phyloP scores from a whole-genome alignment of 2,113 vertebrate species.

The Malaclemys terrapin region DNA sequence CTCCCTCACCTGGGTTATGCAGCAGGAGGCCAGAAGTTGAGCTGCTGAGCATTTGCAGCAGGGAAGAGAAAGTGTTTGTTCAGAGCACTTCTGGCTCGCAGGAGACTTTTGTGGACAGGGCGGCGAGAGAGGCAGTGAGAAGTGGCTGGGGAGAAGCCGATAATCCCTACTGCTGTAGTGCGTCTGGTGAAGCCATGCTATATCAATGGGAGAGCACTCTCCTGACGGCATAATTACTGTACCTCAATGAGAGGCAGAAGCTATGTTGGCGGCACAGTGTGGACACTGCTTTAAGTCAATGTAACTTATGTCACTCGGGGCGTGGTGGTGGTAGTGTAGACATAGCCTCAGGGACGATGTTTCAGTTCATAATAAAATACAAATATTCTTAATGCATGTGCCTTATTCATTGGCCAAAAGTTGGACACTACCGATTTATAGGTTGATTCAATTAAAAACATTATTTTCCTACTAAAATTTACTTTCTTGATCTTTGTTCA shows the following conservation, averaged over 20 bases:
- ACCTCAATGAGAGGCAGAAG: too few relatives aligned
- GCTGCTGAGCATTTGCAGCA: fast-evolving
- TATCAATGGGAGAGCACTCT: too few relatives aligned
- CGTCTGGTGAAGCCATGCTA: too few relatives aligned
- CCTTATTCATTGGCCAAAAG: not conserved
- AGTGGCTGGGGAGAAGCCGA: fast-evolving
- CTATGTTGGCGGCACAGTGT: too few relatives aligned
- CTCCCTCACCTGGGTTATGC: not conserved
- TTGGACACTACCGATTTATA: not conserved
- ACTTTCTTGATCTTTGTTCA: not conserved
- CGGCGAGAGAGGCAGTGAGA: not conserved
- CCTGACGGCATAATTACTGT: too few relatives aligned
- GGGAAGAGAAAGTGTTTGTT: not conserved
- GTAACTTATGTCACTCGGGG: too few relatives aligned
- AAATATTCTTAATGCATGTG: not conserved
- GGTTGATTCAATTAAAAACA: not conserved
- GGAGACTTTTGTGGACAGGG: not conserved
- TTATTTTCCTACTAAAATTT: not conserved
- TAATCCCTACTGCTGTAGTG: not conserved
- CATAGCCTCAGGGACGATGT: not conserved
- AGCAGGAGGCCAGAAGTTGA: not conserved
- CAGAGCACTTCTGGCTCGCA: not conserved
- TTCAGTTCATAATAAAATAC: not conserved
- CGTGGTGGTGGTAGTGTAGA: too few relatives aligned
- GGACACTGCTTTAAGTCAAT: too few relatives aligned